A percentile compares a stretch with the other conserved stretches of the same genome.
These are phyloP conservation scores for Clusia tigrina DNA, from an alignment of 2,888 invertebrate genomes.

Conservation along the genomic window DNA sequence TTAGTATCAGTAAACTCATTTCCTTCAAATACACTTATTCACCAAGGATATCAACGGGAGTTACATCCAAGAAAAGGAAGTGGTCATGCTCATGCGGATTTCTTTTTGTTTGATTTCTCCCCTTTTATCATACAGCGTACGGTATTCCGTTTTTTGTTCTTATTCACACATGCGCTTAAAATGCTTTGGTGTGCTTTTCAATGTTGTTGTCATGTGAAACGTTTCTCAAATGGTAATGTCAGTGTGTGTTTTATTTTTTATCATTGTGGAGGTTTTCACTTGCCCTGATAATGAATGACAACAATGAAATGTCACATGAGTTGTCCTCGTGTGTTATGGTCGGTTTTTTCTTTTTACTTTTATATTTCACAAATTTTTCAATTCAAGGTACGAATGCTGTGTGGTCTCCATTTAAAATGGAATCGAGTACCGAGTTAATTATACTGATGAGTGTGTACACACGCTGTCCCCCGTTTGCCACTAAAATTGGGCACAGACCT, in stretches of 20 bases:
- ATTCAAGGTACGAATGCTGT: not conserved
- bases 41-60: too few relatives aligned
- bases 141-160: not conserved
- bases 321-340: not conserved
- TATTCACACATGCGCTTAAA: not conserved
- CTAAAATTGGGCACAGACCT: not conserved
- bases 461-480: not conserved
- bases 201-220: not conserved
- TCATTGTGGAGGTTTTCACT: not conserved
- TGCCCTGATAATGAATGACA: not conserved
- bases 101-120: constrained; percentile 8
- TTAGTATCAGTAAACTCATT: too few relatives aligned
- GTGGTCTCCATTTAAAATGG: not conserved
- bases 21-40: too few relatives aligned
- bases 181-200: not conserved
- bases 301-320: constrained; percentile 2
- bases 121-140: not conserved
- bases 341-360: too few relatives aligned
- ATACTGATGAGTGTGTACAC: not conserved
- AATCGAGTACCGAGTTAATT: constrained; percentile 7
- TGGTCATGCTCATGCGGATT: constrained; percentile 8
- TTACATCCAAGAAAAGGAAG: too few relatives aligned
- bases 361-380: not conserved
- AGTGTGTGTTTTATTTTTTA: not conserved
- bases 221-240: not conserved